Conservation (phyloP, 2,888 invertebrate genomes). For the Trachelus stipa region DNA sequence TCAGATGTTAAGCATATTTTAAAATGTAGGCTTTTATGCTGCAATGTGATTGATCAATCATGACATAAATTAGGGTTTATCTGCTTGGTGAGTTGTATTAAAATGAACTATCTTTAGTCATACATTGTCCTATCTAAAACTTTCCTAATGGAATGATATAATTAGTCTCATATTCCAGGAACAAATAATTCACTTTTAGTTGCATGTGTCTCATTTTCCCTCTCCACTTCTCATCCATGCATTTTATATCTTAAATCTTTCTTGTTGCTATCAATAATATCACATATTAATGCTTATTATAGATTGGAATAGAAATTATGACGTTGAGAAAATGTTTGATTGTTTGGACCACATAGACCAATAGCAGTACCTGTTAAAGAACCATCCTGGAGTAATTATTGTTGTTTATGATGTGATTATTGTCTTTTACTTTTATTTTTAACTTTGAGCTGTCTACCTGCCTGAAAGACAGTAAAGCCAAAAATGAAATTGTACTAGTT, state of each 20-base stretch:
- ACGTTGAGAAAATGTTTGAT: neutral
- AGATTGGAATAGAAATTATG: neutral
- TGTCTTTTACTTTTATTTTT: neutral
- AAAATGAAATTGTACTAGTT: neutral
- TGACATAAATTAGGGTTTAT: conserved; percentile 32
- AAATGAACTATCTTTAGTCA: neutral
- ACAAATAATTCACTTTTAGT: neutral
- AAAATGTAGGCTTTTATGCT: conserved; percentile 27
- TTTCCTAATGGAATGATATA: neutral
- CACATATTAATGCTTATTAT: neutral
- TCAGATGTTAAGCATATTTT: conserved; percentile 4
- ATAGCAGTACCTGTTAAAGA: neutral
- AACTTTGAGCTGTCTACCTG: neutral
- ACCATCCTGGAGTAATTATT: neutral
- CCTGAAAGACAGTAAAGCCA: neutral
- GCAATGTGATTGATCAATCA: conserved; percentile 30
- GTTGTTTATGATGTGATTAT: neutral
- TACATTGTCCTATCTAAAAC: neutral
- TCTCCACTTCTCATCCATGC: neutral
- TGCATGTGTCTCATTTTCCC: neutral
- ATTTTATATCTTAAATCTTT: neutral
- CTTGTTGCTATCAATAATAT: neutral
- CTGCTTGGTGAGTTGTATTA: conserved; percentile 30
- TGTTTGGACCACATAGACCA: neutral
- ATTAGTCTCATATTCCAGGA: neutral